phyloP scores from a whole-genome alignment of 2,113 vertebrate species.

The Protobothrops mucrosquamatus region DNA sequence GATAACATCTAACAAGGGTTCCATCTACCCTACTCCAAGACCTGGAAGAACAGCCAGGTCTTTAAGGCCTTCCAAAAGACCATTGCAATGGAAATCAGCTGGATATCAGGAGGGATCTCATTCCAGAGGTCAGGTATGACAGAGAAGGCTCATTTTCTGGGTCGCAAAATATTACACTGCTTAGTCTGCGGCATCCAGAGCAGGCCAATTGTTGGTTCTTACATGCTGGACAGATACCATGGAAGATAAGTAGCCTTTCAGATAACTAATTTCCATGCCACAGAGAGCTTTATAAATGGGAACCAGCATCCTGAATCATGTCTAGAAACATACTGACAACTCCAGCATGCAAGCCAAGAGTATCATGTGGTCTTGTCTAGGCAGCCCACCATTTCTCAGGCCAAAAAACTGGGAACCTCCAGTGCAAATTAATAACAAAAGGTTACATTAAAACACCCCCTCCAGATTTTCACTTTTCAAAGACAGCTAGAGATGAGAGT shows the following conservation, averaged over 20 bases:
- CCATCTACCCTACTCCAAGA: background rate
- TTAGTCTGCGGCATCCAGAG: background rate
- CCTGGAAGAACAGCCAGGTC: background rate
- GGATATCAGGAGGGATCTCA: background rate
- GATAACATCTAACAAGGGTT: background rate
- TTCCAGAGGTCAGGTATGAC: background rate
- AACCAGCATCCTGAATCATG: background rate
- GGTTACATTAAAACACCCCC: conserved; percentile 27
- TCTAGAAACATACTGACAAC: background rate
- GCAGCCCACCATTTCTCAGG: background rate
- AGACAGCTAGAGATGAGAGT: conserved; percentile 28
- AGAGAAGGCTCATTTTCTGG: background rate
- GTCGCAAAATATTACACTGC: background rate
- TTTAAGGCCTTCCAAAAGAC: background rate
- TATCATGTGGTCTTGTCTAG: background rate
- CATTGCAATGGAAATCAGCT: background rate
- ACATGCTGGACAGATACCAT: background rate
- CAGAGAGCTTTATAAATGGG: background rate
- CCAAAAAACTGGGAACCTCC: conserved; percentile 36
- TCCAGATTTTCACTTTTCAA: conserved; percentile 46
- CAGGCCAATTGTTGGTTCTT: background rate
- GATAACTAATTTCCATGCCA: background rate
- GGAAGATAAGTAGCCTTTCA: background rate
- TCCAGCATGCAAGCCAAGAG: background rate
- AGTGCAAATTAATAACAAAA: conserved; percentile 46